Base-by-base conservation (phyloP, 2,113 vertebrate genomes). In the Melanerpes aurifrons region DNA sequence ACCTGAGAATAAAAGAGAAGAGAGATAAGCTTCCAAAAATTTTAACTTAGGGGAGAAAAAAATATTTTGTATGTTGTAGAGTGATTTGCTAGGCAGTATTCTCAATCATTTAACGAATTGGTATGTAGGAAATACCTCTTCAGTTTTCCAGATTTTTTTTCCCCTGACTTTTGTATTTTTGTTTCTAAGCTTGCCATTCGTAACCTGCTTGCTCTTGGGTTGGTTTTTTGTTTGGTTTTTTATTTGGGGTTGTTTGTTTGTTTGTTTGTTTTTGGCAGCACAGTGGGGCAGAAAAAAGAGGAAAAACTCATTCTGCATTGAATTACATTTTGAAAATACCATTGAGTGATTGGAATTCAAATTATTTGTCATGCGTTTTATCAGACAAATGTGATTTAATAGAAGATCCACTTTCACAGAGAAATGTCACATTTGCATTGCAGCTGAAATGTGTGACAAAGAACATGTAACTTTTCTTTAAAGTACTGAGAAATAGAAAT, bases 291-390 rank as follows among this genome's bases (percentile, higher is more conserved):
- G 68, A 71, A 73, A 87, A 79, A 59, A 35, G 15, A 87, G 35
- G 14, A 66, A 84, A 92, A 95, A 75, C 66, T 95, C 32, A 53
- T 87, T 87, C 96, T 93, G 81, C 74, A 73, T 57, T 80, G 25
- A 82, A 91, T 82, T 61, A 0, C 25, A 1, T 59, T 79, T 73
- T 79, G 35, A 73, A 76, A 87, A 85, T 73, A 61, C 13, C 4
- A 1, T 54, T 24, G 2, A 69, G 7, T 53, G 3, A 48, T 26
- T 57, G 18, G 22, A 82, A 64, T 74, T 75, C 35, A 37, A 15
- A 45, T 83, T 40, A 72, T 79, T 86, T 69, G 63, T 18, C 15
- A 10, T n/a, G 7, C 57, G 3, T 67, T 84, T 88, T 78, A 66
- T 76, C 29, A 73, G 50, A 67, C 24, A 37, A 68, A 64, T 64